These are phyloP conservation scores for Oligia strigilis DNA, from an alignment of 2,888 invertebrate species.

Conservation along the genomic window DNA sequence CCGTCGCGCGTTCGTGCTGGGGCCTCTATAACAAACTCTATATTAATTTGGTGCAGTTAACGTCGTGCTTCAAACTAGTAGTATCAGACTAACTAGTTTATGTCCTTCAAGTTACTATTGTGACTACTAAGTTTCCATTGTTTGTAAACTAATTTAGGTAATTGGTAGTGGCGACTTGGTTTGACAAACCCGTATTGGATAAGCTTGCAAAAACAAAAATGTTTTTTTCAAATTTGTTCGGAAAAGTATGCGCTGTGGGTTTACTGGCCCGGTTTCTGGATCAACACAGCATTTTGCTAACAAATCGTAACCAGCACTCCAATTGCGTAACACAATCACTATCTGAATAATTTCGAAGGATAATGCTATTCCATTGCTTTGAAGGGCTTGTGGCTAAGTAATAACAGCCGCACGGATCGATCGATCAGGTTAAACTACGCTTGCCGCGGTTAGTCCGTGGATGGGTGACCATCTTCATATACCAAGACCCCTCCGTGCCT, in stretches of 20 bases:
- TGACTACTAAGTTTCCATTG: slow-evolving; percentile 9
- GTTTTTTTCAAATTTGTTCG: neutral
- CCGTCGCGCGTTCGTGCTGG: neutral
- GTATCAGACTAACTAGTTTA: slow-evolving; percentile 9
- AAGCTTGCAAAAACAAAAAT: neutral
- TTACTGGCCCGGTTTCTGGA: too few relatives aligned
- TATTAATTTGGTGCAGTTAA: slow-evolving; percentile 18
- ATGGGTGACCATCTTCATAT: too few relatives aligned
- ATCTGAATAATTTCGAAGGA: too few relatives aligned
- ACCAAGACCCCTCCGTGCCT: too few relatives aligned
- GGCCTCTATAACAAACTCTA: neutral
- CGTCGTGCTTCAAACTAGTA: slow-evolving; percentile 10
- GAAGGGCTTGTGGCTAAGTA: too few relatives aligned
- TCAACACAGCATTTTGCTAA: too few relatives aligned
- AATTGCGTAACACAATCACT: too few relatives aligned
- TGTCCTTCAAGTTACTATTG: slow-evolving; percentile 12
- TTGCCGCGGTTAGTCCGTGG: too few relatives aligned
- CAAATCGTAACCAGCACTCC: too few relatives aligned
- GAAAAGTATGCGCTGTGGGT: neutral
- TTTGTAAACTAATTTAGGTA: neutral
- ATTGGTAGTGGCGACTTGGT: neutral
- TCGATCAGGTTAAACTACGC: too few relatives aligned
- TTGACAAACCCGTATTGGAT: neutral
- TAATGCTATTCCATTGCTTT: too few relatives aligned
- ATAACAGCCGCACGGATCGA: too few relatives aligned